Evolutionary conservation across 2,888 invertebrate species (phyloP).

Genomic region (Sepioteuthis lessoniana): DNA sequence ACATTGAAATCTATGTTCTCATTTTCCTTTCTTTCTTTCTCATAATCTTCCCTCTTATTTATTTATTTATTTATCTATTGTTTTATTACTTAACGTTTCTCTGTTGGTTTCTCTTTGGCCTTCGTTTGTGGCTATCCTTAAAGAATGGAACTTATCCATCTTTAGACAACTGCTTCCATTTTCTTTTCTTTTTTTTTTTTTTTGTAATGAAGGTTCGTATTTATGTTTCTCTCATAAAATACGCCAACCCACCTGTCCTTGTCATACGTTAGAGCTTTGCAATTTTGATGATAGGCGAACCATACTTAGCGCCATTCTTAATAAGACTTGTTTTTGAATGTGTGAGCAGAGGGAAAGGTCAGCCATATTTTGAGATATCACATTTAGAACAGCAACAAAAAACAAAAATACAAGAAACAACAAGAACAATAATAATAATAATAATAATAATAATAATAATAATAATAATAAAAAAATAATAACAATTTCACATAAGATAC

Average conservation of each 20-base stretch:
- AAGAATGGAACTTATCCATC: neutral
- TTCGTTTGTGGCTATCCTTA: neutral
- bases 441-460: neutral
- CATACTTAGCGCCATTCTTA: neutral
- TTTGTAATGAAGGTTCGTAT: neutral
- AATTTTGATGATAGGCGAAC: neutral
- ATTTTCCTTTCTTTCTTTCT: neutral
- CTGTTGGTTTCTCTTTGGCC: neutral
- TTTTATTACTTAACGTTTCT: neutral
- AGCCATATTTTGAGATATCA: neutral
- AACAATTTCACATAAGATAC: too few relatives aligned
- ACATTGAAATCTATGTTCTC: neutral
- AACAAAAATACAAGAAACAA: neutral
- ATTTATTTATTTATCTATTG: neutral
- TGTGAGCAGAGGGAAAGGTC: neutral
- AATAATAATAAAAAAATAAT: neutral
- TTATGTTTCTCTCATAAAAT: neutral
- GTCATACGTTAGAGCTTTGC: neutral
- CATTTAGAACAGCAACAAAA: neutral
- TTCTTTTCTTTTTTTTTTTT: neutral
- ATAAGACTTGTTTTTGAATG: neutral
- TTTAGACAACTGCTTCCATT: neutral
- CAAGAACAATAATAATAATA: neutral
- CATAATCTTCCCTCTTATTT: neutral
- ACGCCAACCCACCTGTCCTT: conserved; percentile 20